phyloP scores from a whole-genome alignment of 1,140 invertebrate genomes.

The Ceratoteleas bidentatus region DNA sequence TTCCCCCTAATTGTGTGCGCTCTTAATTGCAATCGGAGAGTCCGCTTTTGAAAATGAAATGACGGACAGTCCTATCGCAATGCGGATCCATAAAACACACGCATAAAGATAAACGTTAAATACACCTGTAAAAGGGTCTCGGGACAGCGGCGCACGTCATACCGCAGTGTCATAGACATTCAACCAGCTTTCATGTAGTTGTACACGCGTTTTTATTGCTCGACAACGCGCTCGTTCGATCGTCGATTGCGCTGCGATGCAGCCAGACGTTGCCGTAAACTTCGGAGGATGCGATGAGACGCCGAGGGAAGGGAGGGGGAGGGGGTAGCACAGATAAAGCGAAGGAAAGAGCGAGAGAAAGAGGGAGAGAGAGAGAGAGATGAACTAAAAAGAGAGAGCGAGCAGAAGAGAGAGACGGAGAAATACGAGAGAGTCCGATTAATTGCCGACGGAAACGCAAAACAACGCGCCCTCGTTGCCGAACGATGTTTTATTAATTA shows the following conservation, averaged over 20 bases:
- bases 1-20: too few relatives aligned
- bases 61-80: constrained; percentile 22
- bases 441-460: neutral
- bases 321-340: neutral
- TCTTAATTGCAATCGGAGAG: too few relatives aligned
- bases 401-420: neutral
- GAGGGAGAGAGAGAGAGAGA: too few relatives aligned
- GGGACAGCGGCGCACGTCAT: constrained; percentile 35
- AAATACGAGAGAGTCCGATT: neutral
- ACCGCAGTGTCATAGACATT: constrained; percentile 34
- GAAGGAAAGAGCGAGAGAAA: neutral
- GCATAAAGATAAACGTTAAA: constrained; percentile 43
- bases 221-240: constrained; percentile 35
- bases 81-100: constrained; percentile 29
- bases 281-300: neutral
- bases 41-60: constrained; percentile 10
- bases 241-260: constrained; percentile 22
- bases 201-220: constrained; percentile 50
- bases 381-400: neutral
- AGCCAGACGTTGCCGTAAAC: constrained; percentile 18
- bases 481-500: neutral
- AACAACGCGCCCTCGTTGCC: neutral
- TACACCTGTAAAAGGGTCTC: constrained; percentile 39
- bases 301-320: neutral
- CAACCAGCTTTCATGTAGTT: constrained; percentile 37